Conservation (phyloP, 1,140 invertebrate genomes). For the Drosophila paulistorum region DNA sequence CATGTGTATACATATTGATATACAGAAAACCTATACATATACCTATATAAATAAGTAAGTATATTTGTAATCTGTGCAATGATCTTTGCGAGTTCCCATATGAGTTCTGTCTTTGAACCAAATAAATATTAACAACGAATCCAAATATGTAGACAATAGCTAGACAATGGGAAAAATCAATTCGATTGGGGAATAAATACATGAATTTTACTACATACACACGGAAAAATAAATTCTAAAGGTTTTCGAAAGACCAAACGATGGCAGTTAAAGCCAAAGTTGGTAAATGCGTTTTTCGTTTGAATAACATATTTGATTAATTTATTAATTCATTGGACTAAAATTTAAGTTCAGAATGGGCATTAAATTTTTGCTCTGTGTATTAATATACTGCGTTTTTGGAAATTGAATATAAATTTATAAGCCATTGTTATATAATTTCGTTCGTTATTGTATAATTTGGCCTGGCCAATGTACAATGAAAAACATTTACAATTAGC, state of each 20-base stretch:
- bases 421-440: slow-evolving; percentile 1
- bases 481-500: slow-evolving; percentile 3
- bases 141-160: slow-evolving; percentile 18
- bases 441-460: background rate
- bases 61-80: slow-evolving; percentile 52
- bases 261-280: too few species aligned
- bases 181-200: background rate
- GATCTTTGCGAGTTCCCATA: slow-evolving; percentile 40
- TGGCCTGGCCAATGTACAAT: background rate
- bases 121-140: slow-evolving; percentile 48
- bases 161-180: background rate
- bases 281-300: too few species aligned
- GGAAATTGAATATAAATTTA: background rate
- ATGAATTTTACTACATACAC: background rate
- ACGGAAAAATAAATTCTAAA: background rate
- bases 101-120: slow-evolving; percentile 42
- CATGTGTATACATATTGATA: background rate
- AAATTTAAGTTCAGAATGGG: too few species aligned
- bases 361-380: background rate
- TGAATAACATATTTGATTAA: too few species aligned
- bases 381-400: background rate
- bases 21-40: background rate
- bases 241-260: too few species aligned
- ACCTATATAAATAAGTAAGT: background rate
- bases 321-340: too few species aligned